These are phyloP conservation scores for Sphenopsis melanotis DNA, from an alignment of 2,797 vertebrate species.

Conservation along the genomic window DNA sequence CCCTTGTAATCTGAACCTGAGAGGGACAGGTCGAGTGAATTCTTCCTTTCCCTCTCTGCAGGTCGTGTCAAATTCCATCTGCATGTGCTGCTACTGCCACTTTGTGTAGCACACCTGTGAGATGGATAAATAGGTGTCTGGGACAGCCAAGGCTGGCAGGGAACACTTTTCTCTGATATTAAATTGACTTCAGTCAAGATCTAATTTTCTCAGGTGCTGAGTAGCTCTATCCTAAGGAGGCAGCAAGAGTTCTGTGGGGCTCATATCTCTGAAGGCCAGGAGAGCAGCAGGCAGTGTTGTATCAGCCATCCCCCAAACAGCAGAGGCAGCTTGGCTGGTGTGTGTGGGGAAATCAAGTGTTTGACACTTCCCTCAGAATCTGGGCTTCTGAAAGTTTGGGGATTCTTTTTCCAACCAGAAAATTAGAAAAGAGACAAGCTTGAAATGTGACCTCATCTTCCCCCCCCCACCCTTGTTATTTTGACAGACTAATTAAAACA, in stretches of 20 bases:
- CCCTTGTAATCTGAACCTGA: background rate
- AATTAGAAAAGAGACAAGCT: background rate
- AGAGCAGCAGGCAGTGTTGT: background rate
- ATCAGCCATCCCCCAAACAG: background rate
- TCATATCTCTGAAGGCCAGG: background rate
- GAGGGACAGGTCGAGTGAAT: background rate
- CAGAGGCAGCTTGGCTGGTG: background rate
- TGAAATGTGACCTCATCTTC: background rate
- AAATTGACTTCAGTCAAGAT: background rate
- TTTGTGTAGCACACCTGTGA: background rate
- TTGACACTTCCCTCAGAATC: background rate
- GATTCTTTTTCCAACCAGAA: background rate
- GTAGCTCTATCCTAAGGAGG: background rate
- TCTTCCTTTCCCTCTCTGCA: background rate
- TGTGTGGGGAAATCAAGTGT: background rate
- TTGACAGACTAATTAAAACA: slow-evolving; percentile 27
- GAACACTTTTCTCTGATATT: background rate
- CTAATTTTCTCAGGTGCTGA: background rate
- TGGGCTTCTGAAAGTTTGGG: background rate
- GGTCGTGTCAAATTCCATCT: background rate
- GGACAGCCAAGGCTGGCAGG: background rate
- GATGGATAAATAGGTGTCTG: background rate
- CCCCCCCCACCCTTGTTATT: background rate
- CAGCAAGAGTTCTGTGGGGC: background rate
- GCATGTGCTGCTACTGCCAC: background rate